Evolutionary conservation across 2,113 vertebrate genomes (phyloP), one percentile per base, ranked within the genome.

Genomic region (Ictalurus punctatus): DNA sequence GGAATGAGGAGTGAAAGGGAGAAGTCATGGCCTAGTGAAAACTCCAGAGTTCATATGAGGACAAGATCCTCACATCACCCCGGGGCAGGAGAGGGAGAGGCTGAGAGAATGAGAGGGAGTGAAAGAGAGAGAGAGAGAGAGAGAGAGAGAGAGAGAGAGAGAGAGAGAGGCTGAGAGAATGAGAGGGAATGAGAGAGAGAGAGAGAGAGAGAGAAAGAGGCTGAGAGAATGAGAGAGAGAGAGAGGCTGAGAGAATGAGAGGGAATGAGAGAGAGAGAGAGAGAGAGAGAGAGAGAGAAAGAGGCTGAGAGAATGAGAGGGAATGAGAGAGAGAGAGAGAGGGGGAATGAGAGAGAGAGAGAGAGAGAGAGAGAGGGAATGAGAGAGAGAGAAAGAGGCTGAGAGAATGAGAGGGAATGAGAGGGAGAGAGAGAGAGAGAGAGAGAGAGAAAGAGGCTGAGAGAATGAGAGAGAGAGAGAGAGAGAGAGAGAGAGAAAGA

Each of bases 21-120:
- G 61, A 69, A 61, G 90, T 61, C 83, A 86, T 87, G 91, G 67
- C 65, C 85, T 73, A 10, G 40, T 30, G 80, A 76, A 76, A 34
- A 44, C 65, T 19, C 67, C 23, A 71, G 63, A 92, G 94, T 94
- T 95, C 93, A 92, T 9, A 84, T 30, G 73, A 93, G 95, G 94
- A 94, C 93, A 67, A 87, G 87, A 91, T 91, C 91, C 93, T 93
- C 54, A 91, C 34, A 89, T 87, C 84, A 92, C 91, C 90, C 85
- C 10, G 0, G 52, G 58, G 12, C 2, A 16, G 10, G 8, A n/a
- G 86, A 44, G 17, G 12, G 40, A 76, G 34, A 23, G 4, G 8
- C 30, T 19, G 34, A 48, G 71, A 81, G 78, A 27, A 12, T 19
- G 78, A 59, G 44, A 61, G 34, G 74, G 21, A 25, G 7, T 21